A percentile compares a stretch with the other conserved stretches of the same genome.
Conservation (phyloP, 2,797 vertebrate species). For the Percopsis omiscomaycus region DNA sequence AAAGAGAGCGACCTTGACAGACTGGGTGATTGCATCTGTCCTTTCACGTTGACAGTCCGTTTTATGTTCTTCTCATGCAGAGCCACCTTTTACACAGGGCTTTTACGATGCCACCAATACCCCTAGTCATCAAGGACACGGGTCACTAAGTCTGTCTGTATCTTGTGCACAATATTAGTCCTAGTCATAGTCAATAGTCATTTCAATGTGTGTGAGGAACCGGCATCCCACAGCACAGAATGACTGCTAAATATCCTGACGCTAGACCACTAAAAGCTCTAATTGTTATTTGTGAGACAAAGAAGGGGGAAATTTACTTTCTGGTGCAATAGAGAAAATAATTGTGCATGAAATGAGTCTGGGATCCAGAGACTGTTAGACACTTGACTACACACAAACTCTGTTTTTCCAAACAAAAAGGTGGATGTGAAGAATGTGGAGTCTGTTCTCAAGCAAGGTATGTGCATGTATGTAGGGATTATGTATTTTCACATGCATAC, state of each 20-base stretch:
- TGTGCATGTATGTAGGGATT: no score
- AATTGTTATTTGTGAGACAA: constrained; percentile 17
- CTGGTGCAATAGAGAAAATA: constrained; percentile 15
- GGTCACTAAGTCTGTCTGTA: background rate
- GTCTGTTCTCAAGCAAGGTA: no score
- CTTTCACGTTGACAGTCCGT: constrained; percentile 13
- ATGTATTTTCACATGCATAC: no score
- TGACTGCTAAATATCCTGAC: constrained; percentile 4
- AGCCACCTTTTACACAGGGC: background rate
- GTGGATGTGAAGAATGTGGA: no score
- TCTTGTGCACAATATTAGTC: no score
- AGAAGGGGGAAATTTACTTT: constrained; percentile 4
- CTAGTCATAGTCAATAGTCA: no score
- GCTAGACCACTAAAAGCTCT: constrained; percentile 6
- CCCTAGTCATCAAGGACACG: background rate
- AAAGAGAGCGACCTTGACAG: background rate
- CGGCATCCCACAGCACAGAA: constrained; percentile 1
- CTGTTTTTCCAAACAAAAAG: no score
- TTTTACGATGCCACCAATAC: background rate
- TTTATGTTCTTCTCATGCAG: background rate
- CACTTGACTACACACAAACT: background rate
- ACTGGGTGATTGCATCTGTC: background rate
- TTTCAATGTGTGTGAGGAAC: no score
- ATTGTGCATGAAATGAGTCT: constrained; percentile 26
- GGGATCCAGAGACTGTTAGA: constrained; percentile 9